Base-by-base conservation (phyloP, 1,140 invertebrate species). In the Probaryconus sp. region DNA sequence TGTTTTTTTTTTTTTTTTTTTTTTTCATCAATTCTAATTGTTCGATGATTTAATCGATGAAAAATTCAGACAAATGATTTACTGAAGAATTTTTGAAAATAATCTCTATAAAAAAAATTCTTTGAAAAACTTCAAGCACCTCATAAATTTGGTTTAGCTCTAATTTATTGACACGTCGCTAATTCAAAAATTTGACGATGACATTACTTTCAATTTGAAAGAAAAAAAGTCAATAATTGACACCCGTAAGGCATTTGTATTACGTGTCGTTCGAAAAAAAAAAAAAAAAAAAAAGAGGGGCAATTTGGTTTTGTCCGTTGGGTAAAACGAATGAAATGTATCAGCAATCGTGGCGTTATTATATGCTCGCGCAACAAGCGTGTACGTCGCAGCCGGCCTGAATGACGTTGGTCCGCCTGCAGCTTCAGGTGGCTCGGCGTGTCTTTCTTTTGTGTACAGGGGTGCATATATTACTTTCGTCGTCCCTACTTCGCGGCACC, bases 401-500 rank as follows among this genome's bases (percentile, higher is more conserved):
- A 75, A 71, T 70, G 71, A 77, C 74, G 68, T 65, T 77, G 75
- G 76, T 74, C 68, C 58, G 73, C 77, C 77, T 76, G 77, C 77
- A 79, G 77, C 75, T 79, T 79, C 77, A 79, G 77, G 77, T 79
- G 77, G 77, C 77, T 61, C 65, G 42, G 58, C 20, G 35, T 77
- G 76, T 74, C 76, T 76, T 76, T 76, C 72, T 69, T 76, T 76
- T 74, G 76, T 70, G 35, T 43, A 67, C 72, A 69, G 65, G 77
- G 77, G 77, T 79, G 77, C 77, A 79, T 79, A 76, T 76, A 76
- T 79, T 79, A 76, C 56, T 73, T 64, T 56, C 16, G 45, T 61
- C 56, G 63, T 68, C 76, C 72, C 76, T 78, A 71, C 68, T 61
- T 74, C 55, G 42, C 40, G 53, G 67, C 77, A 78, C 77, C 77